Evolutionary conservation across 2,888 invertebrate species (phyloP), one percentile per base, ranked within the genome.

Genomic region (Strigamia transsilvanica): DNA sequence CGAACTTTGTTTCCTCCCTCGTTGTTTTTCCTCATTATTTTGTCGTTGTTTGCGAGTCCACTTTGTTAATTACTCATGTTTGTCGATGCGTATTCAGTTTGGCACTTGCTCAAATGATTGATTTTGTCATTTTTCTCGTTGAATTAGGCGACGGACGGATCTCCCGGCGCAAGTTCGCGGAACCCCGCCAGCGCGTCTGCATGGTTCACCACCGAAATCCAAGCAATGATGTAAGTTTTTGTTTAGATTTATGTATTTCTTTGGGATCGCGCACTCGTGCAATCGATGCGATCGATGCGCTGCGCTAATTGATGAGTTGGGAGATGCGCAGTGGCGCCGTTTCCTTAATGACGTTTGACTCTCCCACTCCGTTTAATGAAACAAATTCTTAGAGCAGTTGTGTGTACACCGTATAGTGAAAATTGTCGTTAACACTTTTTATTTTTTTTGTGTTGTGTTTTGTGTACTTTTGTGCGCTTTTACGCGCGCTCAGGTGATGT

Each of bases 221-320:
- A 82, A 51, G 77, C 32, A 10, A 82, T 82, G 82, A 82, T 82
- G 82, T 82, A 38, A 82, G 82, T 82, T 10, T 15, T 56, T 42
- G 46, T 13, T 18, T 21, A 13, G 23, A 27, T 80, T 46, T 80
- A 13, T 80, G 34, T 80, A 12, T 21, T 80, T 15, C 27, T 34
- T 79, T 38, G 3, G 3, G 18, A 21, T 46, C n/a, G 13, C 15
- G 13, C n/a, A 46, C n/a, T 13, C 46, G n/a, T 46, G 15, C 4
- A 46, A 46, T 46, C 46, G 46, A 46, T 46, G 46, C 61, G 21
- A 21, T 66, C 23, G 21, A 12, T 66, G 61, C 46, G 15, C 4
- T 5, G 61, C 61, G 23, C 61, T 66, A 66, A 66, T 66, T 66
- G 61, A 66, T 66, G 61, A 66, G 10, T 15, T 21, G 61, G 6